Evolutionary conservation across 1,140 invertebrate species (phyloP), one percentile per base, ranked within the genome.

Genomic region (Thrips palmi): DNA sequence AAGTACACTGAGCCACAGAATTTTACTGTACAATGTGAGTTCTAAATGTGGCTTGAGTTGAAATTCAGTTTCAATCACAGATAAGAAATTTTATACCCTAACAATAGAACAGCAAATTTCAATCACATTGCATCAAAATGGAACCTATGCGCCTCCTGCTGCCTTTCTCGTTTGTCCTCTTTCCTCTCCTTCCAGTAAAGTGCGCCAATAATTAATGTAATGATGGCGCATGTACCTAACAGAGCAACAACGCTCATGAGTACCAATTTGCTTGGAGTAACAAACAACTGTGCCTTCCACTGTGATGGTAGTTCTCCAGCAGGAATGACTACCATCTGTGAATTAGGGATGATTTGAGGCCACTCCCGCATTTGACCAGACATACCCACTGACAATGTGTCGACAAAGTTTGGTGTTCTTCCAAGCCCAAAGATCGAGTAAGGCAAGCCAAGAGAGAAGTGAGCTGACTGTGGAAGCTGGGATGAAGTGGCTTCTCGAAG

Each of bases 271-370:
- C 86, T 93, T 1, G 93, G 92, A 0, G 92, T 97, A 0, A 97
- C 80, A 64, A 94, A 99, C 4, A 99, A 58, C 53, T 92, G 85
- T 15, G 76, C 85, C 45, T 76, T 77, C 94, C 94, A 99, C 50
- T 71, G 68, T 5, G 61, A 67, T 4, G 86, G 77, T 31, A 83
- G 63, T 42, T 70, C 59, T 2, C 74, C 64, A 5, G 89, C 88
- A 3, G 93, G 93, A 42, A 97, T 86, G 1, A 97, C 76, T 14
- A 97, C 79, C 55, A 99, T 82, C 59, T 97, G 92, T 1, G 92
- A 96, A 56, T 96, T 98, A 22, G 85, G 93, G 52, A 98, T 97
- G 23, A 97, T 81, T 56, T 93, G 87, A 1, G 77, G 77, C 78
- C 85, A 96, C 33, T 72, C 71, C 45, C 70, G 69, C 0, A 56